These are phyloP conservation scores for Oceanites oceanicus DNA, from an alignment of 2,113 vertebrate species.

Conservation along the genomic window DNA sequence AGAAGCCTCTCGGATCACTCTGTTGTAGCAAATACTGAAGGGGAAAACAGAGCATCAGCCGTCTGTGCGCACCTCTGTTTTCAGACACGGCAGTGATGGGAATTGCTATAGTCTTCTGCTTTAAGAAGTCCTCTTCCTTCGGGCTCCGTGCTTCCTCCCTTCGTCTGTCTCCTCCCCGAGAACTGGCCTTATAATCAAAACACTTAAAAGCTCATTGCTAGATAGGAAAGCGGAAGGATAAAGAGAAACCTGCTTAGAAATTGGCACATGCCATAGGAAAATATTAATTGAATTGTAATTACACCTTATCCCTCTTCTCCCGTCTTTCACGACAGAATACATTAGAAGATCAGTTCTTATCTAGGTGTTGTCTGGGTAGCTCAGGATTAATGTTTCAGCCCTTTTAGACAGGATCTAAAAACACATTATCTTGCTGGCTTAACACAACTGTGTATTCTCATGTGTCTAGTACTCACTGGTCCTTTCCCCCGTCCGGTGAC, in stretches of 20 bases:
- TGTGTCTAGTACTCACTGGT: not conserved
- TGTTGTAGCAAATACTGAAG: not conserved
- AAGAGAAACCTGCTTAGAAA: slow-evolving; percentile 5
- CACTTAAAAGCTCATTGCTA: not conserved
- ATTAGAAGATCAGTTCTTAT: slow-evolving; percentile 22
- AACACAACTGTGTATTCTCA: slow-evolving; percentile 17
- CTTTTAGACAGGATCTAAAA: slow-evolving; percentile 13
- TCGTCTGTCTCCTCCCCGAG: not conserved
- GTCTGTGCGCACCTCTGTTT: not conserved
- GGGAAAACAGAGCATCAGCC: not conserved
- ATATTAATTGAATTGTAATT: slow-evolving; percentile 10
- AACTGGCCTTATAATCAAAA: not conserved
- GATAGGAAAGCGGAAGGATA: not conserved
- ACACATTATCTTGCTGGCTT: not conserved
- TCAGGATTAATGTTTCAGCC: slow-evolving; percentile 37
- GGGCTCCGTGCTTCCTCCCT: not conserved
- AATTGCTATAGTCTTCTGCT: not conserved
- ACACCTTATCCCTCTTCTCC: not conserved
- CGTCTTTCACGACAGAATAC: not conserved
- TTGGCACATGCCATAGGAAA: not conserved
- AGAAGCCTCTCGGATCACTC: not conserved
- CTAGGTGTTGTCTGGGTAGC: slow-evolving; percentile 21
- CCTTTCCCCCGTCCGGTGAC: not conserved
- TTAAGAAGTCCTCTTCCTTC: not conserved
- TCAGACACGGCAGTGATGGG: not conserved